Percentiles rank a stretch among this genome's conserved stretches.
phyloP scores from a whole-genome alignment of 2,797 vertebrate genomes.

The Furcifer pardalis region DNA sequence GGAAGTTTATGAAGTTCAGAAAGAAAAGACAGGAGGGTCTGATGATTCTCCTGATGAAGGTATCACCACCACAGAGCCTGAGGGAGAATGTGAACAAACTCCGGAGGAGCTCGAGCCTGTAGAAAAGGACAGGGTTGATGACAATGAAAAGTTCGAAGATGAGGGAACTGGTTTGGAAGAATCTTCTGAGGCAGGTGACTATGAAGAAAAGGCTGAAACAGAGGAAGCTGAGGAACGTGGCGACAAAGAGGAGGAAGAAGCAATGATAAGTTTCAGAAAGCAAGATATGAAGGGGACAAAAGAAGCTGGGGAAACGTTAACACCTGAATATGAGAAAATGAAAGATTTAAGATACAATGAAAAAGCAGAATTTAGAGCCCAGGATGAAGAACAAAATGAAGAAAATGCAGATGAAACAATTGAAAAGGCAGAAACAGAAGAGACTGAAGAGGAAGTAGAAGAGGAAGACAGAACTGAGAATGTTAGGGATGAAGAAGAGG shows the following conservation, averaged over 20 bases:
- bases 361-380: conserved; percentile 72
- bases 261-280: conserved; percentile 32
- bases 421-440: conserved; percentile 77
- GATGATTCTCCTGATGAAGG: conserved; percentile 92
- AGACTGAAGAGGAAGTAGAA: conserved; percentile 74
- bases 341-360: conserved; percentile 61
- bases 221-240: conserved; percentile 88
- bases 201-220: conserved; percentile 92
- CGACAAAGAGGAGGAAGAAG: conserved; percentile 72
- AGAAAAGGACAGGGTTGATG: conserved; percentile 82
- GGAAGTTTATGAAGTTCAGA: conserved; percentile 80
- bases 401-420: conserved; percentile 76
- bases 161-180: conserved; percentile 93
- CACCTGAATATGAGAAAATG: conserved; percentile 51
- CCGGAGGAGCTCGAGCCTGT: conserved; percentile 87
- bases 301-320: conserved; percentile 60
- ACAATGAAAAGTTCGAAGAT: conserved; percentile 91
- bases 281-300: conserved; percentile 29
- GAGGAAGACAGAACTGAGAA: conserved; percentile 76
- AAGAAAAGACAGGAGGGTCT: conserved; percentile 83
- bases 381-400: conserved; percentile 70
- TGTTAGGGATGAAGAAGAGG: conserved; percentile 70
- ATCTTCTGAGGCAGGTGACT: conserved; percentile 88
- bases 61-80: conserved; percentile 91
- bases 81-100: conserved; percentile 88